Evolutionary conservation across 2,888 invertebrate genomes (phyloP).

Genomic region (Cantharis nigra): DNA sequence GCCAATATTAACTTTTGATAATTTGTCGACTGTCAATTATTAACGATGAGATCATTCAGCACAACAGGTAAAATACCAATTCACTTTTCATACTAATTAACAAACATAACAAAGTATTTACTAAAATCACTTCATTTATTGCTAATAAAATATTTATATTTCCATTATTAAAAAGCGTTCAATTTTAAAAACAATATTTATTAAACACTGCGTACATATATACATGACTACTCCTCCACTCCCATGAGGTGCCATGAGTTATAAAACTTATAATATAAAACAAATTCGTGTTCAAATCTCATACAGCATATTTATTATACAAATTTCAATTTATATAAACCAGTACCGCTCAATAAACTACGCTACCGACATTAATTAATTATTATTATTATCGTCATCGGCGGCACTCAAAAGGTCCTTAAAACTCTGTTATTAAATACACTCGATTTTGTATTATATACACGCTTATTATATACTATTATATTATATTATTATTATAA

Average conservation of each 20-base stretch:
- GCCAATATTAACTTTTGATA: constrained; percentile 12
- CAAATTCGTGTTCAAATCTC: neutral
- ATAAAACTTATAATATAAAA: neutral
- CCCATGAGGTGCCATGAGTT: neutral
- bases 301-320: neutral
- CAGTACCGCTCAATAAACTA: no score
- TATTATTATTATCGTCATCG: no score
- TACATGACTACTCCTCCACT: neutral
- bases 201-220: neutral
- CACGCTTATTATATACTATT: no score
- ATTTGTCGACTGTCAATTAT: constrained; percentile 28
- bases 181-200: constrained; percentile 24
- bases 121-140: neutral
- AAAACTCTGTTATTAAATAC: no score
- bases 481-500: no score
- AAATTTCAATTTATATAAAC: neutral
- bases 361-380: no score
- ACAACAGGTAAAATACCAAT: constrained; percentile 10
- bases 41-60: constrained; percentile 28
- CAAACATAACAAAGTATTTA: neutral
- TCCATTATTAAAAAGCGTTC: neutral
- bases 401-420: no score
- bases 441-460: no score
- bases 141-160: neutral
- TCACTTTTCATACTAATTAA: constrained; percentile 59